phyloP scores from a whole-genome alignment of 2,113 vertebrate species.

The Mormyrus lacerda region DNA sequence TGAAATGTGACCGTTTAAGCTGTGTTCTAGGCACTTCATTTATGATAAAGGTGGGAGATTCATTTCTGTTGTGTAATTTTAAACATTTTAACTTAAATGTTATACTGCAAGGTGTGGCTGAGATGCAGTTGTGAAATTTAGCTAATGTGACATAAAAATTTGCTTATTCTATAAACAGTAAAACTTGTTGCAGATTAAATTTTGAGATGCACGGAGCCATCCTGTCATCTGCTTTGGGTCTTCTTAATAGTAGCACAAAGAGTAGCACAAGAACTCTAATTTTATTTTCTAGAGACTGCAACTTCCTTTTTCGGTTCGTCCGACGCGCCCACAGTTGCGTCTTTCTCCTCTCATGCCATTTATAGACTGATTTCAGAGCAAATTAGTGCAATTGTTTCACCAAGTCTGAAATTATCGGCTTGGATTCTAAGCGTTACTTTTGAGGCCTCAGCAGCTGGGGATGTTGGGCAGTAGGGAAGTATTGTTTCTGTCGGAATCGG shows the following conservation, averaged over 20 bases:
- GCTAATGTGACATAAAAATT: background rate
- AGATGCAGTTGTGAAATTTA: background rate
- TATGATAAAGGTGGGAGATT: background rate
- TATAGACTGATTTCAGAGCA: constrained; percentile 43
- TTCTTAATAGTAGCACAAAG: background rate
- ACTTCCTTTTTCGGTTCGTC: background rate
- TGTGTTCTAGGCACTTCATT: background rate
- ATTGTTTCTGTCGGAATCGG: background rate
- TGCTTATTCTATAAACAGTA: background rate
- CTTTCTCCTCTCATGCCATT: constrained; percentile 36
- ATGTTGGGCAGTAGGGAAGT: background rate
- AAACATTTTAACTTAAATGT: background rate
- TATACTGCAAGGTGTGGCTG: background rate
- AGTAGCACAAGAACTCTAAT: background rate
- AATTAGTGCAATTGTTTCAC: constrained; percentile 57
- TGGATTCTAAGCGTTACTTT: constrained; percentile 28
- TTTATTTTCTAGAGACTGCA: background rate
- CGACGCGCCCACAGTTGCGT: constrained; percentile 12
- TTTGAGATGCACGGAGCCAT: background rate
- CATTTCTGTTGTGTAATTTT: background rate
- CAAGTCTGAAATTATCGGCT: constrained; percentile 52
- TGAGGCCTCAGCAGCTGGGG: background rate
- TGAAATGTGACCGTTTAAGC: background rate
- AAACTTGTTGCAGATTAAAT: background rate
- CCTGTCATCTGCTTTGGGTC: background rate